These are phyloP conservation scores for Euphonia xanthogaster DNA, from an alignment of 2,797 vertebrate genomes.

Conservation along the genomic window DNA sequence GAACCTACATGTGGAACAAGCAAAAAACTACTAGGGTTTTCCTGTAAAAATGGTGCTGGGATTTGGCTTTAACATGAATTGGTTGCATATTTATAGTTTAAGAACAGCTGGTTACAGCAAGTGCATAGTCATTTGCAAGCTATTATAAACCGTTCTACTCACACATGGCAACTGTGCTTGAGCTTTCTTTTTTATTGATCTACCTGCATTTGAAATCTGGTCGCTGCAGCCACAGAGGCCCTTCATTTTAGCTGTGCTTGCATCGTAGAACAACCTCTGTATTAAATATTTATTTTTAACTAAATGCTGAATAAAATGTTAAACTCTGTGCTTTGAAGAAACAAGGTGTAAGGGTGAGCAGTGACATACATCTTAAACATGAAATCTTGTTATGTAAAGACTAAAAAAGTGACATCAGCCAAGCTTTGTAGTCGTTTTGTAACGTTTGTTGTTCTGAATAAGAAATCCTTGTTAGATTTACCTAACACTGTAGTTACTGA, in stretches of 20 bases:
- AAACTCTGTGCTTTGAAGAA: constrained; percentile 59
- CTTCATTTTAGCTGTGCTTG: constrained; percentile 90
- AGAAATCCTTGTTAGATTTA: constrained; percentile 19
- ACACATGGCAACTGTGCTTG: constrained; percentile 75
- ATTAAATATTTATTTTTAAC: constrained; percentile 90
- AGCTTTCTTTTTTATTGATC: constrained; percentile 80
- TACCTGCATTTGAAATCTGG: constrained; percentile 89
- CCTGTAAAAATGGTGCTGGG: constrained; percentile 79
- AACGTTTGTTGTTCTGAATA: background rate
- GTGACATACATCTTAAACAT: constrained; percentile 27
- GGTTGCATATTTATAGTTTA: constrained; percentile 85
- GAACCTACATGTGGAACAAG: constrained; percentile 77
- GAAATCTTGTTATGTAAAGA: constrained; percentile 15
- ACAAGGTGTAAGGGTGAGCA: constrained; percentile 56
- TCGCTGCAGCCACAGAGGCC: constrained; percentile 86
- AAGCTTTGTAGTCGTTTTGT: constrained; percentile 10
- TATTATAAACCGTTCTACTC: constrained; percentile 78
- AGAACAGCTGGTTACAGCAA: constrained; percentile 86
- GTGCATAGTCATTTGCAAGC: constrained; percentile 75
- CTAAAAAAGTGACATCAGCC: background rate
- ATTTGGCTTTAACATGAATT: constrained; percentile 80
- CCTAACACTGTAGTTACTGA: background rate
- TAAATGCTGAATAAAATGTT: constrained; percentile 80
- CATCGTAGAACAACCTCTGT: constrained; percentile 80
- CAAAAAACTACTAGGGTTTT: constrained; percentile 75